phyloP scores from a whole-genome alignment of 1,140 invertebrate genomes.

The Ephestia elutella region DNA sequence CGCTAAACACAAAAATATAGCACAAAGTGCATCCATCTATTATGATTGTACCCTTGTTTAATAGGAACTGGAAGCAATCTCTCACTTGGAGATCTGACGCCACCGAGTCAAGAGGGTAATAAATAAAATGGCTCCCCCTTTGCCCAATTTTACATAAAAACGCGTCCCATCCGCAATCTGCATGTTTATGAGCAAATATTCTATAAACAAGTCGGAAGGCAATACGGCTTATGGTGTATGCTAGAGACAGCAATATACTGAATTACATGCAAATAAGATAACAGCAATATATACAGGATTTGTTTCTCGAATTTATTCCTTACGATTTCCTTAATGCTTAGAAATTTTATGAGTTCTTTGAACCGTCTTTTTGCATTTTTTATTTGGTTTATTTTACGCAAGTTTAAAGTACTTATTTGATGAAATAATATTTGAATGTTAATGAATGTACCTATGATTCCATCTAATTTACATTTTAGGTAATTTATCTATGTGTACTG shows the following conservation, averaged over 20 bases:
- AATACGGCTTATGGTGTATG: conserved; percentile 45
- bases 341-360: conserved; percentile 45
- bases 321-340: conserved; percentile 35
- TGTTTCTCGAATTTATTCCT: conserved; percentile 37
- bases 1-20: no score
- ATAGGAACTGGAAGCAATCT: conserved; percentile 33
- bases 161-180: conserved; percentile 69
- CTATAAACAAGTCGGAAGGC: conserved; percentile 66
- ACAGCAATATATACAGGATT: conserved; percentile 63
- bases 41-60: neutral
- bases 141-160: conserved; percentile 67
- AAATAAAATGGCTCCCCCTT: conserved; percentile 69
- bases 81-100: conserved; percentile 38
- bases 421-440: neutral
- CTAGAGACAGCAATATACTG: conserved; percentile 57
- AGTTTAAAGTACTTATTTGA: neutral
- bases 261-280: conserved; percentile 73
- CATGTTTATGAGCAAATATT: conserved; percentile 74
- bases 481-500: no score
- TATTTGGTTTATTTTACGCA: neutral
- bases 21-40: neutral
- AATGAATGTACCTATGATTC: neutral
- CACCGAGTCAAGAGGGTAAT: conserved; percentile 65
- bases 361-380: conserved; percentile 20
- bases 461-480: neutral